phyloP scores from a whole-genome alignment of 2,888 invertebrate genomes.

The Germaria angustata region DNA sequence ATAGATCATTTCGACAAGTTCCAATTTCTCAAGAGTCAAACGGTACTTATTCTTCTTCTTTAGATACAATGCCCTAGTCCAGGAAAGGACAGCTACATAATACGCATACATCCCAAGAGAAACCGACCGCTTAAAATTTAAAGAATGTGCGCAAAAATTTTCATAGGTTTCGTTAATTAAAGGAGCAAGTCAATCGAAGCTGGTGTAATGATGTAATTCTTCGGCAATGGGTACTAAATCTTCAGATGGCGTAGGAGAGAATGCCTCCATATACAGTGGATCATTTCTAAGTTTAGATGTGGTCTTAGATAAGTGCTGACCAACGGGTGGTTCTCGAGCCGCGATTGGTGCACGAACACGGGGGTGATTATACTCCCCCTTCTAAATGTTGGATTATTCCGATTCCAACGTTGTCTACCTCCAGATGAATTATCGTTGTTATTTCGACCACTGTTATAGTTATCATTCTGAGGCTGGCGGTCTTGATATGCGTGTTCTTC shows the following conservation, averaged over 20 bases:
- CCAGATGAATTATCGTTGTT: too few species aligned
- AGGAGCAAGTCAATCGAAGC: neutral
- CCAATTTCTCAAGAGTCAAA: neutral
- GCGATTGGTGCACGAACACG: too few species aligned
- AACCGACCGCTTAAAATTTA: neutral
- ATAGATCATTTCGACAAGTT: too few species aligned
- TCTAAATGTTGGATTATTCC: too few species aligned
- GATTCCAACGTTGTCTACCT: too few species aligned
- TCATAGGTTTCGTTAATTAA: neutral
- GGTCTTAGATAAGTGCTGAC: constrained; percentile 27
- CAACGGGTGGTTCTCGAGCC: constrained; percentile 1
- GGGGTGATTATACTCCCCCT: too few species aligned
- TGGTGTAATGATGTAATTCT: constrained; percentile 31
- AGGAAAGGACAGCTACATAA: neutral
- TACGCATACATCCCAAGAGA: neutral
- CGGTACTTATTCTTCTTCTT: neutral
- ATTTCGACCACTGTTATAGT: too few species aligned
- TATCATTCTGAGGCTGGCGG: too few species aligned
- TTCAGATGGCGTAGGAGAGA: constrained; percentile 26
- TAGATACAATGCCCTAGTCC: neutral
- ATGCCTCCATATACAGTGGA: constrained; percentile 38
- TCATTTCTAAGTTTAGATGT: constrained; percentile 35
- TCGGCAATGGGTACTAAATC: constrained; percentile 27
- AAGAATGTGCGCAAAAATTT: neutral
- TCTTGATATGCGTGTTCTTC: too few species aligned